Evolutionary conservation across 2,113 vertebrate species (phyloP), one percentile per base, ranked within the genome.

Genomic region (Phyllostomus hastatus): DNA sequence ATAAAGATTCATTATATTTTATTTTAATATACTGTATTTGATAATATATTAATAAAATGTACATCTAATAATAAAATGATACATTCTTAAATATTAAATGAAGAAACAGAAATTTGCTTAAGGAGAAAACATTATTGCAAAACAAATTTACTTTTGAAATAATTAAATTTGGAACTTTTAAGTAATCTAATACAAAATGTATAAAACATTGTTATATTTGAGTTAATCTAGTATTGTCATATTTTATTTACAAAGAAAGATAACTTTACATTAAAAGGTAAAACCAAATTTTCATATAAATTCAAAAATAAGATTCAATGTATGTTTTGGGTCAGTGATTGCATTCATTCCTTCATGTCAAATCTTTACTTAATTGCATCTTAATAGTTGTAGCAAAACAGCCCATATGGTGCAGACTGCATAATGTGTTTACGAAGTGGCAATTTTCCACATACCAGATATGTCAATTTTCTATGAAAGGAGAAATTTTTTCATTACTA

Each of bases 391-490:
- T n/a, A 96, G 59, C 6, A 90, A 94, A 96, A 90, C 26, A 86
- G 5, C 43, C 50, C 66, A 96, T 80, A 80, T 70, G 88, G 79
- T 59, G 75, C 69, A 90, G 95, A 94, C 3, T 88, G 15, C 12
- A 89, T 69, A 41, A 95, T 89, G 91, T 96, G 95, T 97, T 98
- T 96, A 93, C 69, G 52, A 97, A 96, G n/a, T n/a, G 33, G 72
- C 43, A 97, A 67, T 95, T 96, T 97, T 94, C 90, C 82, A 79
- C 59, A 75, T 87, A 88, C 0, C 2, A 54, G 2, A 64, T 91
- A 26, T 67, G 41, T 97, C 43, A 38, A 33, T 95, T 80, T 98
- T 96, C 90, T 88, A 76, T 85, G 96, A 97, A 97, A 57, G 97
- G 35, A 96, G 86, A 97, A 97, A 96, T 64, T 95, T 41, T 73